Base-by-base conservation (phyloP, 2,797 vertebrate genomes). In the Poecilia gillii region DNA sequence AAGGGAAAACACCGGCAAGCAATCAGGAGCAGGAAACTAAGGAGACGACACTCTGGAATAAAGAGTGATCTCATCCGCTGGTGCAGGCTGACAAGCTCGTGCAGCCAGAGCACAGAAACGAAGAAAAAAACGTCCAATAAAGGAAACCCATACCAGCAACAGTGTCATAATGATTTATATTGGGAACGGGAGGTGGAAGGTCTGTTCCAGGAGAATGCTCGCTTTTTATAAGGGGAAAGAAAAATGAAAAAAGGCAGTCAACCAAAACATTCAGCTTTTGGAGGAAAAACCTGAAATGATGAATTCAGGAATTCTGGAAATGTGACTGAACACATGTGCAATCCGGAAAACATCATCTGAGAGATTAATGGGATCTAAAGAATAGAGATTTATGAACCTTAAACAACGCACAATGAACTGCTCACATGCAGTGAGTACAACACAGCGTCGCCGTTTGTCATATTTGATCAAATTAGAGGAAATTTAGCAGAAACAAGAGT, bases 81-180 rank as follows among this genome's bases (percentile, higher is more conserved):
- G 43, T 73, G 62, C 72, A 74, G 76, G 72, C 81, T 71, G 62
- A 84, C 74, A 73, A 14, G 33, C 81, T 80, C 51, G 49, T 71
- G 28, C n/a, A 79, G 76, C 4, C 51, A 74, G 45, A 87, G 23
- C 59, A 77, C 49, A 43, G 80, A 81, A 49, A 73, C 84, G 46
- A 80, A 36, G 14, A 33, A 74, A 25, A 33, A 57, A n/a, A 8
- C 12, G 68, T 82, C 76, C 76, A 80, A 55, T 45, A 28, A 81
- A 68, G 64, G 68, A 80, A 78, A 77, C 73, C 13, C 14, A 53
- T 36, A 72, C 28, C 8, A 82, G 80, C 43, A 81, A 72, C 74
- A 73, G 74, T 79, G 86, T 82, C 84, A 85, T 53, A 4, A 75
- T 87, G 89, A 90, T 88, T 91, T 81, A 87, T 90, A 73, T 6